Evolutionary conservation across 2,113 vertebrate species (phyloP), one percentile per base, ranked within the genome.

Genomic region (Neolamprologus toae): DNA sequence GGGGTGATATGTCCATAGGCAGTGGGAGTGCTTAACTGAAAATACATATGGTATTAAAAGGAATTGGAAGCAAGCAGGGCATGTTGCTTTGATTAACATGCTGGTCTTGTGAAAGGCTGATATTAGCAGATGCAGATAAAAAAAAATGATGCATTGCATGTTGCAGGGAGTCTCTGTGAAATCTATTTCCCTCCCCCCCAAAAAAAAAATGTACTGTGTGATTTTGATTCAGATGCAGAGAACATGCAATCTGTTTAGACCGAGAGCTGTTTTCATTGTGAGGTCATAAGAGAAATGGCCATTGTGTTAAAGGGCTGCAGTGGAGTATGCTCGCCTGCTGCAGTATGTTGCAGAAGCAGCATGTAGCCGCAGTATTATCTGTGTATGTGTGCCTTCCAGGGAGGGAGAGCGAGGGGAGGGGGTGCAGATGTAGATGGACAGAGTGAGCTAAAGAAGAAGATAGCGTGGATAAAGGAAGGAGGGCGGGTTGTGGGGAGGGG

Each of bases 321-420:
- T 85, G 85, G 90, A 89, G 91, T 54, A 53, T n/a, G 81, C 84
- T 59, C 51, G 88, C 88, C 90, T 94, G 91, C 93, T 94, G 96
- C 94, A 95, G 92, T 94, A 66, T 94, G 91, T 92, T 95, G 91
- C 92, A 92, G 76, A 91, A 94, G 94, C 92, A 92, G 90, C 91
- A 90, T 92, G 91, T 89, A 93, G 91, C 93, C 81, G 88, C 91
- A 93, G 94, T 90, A 89, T 94, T 94, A 93, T 94, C 93, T 95
- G 93, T 92, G 94, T 94, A 93, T 92, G 92, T 93, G 90, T 87
- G 92, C 79, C 89, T 93, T 90, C 81, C 82, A 76, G 92, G 78
- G 84, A 87, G 84, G 51, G 86, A 91, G 89, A 61, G 84, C 19
- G 47, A 86, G 86, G 66, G 90, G 86, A 86, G 82, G 92, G 89